phyloP scores from a whole-genome alignment of 2,797 vertebrate genomes.

The Psittacula echo region DNA sequence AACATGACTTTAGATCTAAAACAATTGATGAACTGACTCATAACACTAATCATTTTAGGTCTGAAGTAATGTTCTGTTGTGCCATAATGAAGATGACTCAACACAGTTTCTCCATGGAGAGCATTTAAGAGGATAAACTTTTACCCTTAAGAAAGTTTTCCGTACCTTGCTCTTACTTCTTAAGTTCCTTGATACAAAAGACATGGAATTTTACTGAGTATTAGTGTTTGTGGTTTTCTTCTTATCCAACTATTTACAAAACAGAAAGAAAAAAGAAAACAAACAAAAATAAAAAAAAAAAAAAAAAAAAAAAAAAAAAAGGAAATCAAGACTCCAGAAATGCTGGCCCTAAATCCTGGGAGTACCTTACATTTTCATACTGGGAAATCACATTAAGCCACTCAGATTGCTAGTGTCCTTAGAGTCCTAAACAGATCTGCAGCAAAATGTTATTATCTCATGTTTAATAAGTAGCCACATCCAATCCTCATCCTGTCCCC shows the following conservation, averaged over 20 bases:
- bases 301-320: neutral
- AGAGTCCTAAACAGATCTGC: conserved; percentile 18
- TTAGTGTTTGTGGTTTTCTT: neutral
- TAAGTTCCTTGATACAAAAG: neutral
- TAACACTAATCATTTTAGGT: conserved; percentile 41
- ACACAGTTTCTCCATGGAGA: neutral
- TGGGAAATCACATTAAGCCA: conserved; percentile 30
- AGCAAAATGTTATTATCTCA: conserved; percentile 28
- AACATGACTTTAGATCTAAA: conserved; percentile 34
- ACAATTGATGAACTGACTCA: conserved; percentile 57
- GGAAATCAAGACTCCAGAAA: neutral
- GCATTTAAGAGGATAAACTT: conserved; percentile 10
- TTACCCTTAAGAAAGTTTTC: conserved; percentile 32
- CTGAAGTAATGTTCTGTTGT: conserved; percentile 42
- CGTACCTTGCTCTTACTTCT: neutral
- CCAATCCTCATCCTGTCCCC: neutral
- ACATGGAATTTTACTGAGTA: neutral
- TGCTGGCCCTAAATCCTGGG: neutral
- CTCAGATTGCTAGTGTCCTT: neutral
- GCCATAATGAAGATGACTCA: conserved; percentile 48
- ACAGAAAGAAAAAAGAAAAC: neutral
- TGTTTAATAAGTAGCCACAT: conserved; percentile 4
- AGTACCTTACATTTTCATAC: neutral
- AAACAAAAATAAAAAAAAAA: neutral
- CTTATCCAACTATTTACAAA: neutral